phyloP scores from a whole-genome alignment of 2,888 invertebrate genomes.

The Hylaea fasciaria region DNA sequence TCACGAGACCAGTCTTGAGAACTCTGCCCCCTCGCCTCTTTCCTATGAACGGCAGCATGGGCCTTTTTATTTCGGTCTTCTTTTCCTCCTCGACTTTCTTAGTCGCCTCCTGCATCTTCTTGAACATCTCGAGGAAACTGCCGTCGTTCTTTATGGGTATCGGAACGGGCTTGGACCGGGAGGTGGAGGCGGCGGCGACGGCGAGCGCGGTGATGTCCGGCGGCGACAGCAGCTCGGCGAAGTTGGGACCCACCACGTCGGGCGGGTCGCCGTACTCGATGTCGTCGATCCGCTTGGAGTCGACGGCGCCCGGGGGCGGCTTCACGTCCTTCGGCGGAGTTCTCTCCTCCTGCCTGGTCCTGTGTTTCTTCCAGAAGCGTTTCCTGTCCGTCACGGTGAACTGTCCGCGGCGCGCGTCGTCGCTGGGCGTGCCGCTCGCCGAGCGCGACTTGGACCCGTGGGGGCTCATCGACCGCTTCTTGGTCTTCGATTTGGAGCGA shows the following conservation, averaged over 20 bases:
- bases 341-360: conserved; percentile 63
- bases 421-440: conserved; percentile 65
- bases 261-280: conserved; percentile 78
- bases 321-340: conserved; percentile 70
- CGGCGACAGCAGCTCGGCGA: conserved; percentile 60
- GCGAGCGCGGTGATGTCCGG: conserved; percentile 34
- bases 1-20: conserved; percentile 95
- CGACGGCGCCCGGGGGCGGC: conserved; percentile 74
- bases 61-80: conserved; percentile 74
- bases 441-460: conserved; percentile 56
- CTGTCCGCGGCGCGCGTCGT: conserved; percentile 76
- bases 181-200: conserved; percentile 52
- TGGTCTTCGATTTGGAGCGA: conserved; percentile 56
- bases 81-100: conserved; percentile 75
- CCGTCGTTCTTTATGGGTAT: conserved; percentile 95
- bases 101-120: conserved; percentile 91
- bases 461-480: conserved; percentile 50
- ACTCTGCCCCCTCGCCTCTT: conserved; percentile 94
- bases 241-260: conserved; percentile 78
- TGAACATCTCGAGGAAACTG: conserved; percentile 95
- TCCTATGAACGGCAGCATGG: conserved; percentile 86
- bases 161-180: conserved; percentile 81
- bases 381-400: conserved; percentile 80
- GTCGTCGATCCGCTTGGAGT: conserved; percentile 66
- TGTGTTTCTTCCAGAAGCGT: conserved; percentile 76